Conservation (phyloP, 2,113 vertebrate genomes). For the Pteruthius melanotis region DNA sequence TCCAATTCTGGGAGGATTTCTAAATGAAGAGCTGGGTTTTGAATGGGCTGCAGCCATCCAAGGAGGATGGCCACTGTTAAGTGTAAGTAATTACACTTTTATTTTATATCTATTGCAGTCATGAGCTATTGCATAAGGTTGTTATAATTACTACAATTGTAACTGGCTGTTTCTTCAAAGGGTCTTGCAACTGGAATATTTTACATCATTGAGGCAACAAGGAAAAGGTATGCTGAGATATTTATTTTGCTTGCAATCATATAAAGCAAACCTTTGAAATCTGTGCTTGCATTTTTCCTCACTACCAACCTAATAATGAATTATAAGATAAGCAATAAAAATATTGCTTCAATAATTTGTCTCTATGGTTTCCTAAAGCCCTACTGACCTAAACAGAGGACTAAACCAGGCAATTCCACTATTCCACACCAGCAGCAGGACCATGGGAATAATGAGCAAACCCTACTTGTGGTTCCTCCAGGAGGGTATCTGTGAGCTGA, state of each 20-base stretch:
- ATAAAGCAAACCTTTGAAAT: background rate
- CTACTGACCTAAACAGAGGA: background rate
- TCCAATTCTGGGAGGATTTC: constrained; percentile 83
- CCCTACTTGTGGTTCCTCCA: background rate
- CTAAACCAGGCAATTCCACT: background rate
- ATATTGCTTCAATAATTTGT: background rate
- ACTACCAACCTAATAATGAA: background rate
- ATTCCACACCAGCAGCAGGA: background rate
- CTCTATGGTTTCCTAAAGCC: background rate
- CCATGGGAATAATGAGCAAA: background rate
- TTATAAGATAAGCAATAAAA: background rate
- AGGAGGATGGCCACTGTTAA: constrained; percentile 77
- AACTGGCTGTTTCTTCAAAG: constrained; percentile 61
- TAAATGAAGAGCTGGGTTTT: constrained; percentile 85
- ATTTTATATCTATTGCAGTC: background rate
- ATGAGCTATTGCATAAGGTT: background rate
- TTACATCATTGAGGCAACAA: constrained; percentile 64
- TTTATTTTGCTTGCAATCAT: background rate
- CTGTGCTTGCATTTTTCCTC: background rate
- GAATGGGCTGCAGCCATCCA: constrained; percentile 86
- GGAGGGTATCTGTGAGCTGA: background rate
- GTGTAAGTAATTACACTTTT: constrained; percentile 74
- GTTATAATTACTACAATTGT: background rate
- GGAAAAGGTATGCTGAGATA: constrained; percentile 64
- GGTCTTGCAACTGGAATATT: constrained; percentile 64